Base-by-base conservation (phyloP, 2,797 vertebrate genomes). In the Microhierax caerulescens region DNA sequence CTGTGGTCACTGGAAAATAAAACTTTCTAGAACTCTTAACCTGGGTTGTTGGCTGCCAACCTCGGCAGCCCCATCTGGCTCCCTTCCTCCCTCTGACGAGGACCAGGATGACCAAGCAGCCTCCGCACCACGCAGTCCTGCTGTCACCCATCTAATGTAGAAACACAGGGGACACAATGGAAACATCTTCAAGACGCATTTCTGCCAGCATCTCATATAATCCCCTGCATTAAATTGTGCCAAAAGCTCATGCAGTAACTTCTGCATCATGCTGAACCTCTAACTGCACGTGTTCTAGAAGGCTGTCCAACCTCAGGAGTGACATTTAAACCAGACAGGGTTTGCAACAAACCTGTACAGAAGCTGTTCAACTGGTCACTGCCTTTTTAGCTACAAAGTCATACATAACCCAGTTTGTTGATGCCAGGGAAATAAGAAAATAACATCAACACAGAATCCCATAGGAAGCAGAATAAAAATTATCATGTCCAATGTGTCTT, bases 161-260 rank as follows among this genome's bases (percentile, higher is more conserved):
- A 50, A 27, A 48, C 41, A 17, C 0, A 0, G 11, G 37, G 24
- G 3, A 27, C 57, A 28, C 32, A 0, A 47, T 43, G 27, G 68
- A 43, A 95, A n/a, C 13, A 28, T 9, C 60, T 63, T 74, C 80
- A 56, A 67, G 60, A 50, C 18, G 48, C 34, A 37, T 19, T 73
- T 59, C 59, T 25, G 73, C 23, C 79, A 88, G 17, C 54, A 41
- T 9, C 19, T 65, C 59, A 14, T 21, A 45, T 32, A 53, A 65
- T n/a, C 50, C 51, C 24, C 64, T 45, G 28, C 30, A 23, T 41
- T 27, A 37, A 50, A 6, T 8, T 23, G n/a, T 32, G 34, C 25
- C 9, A 3, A 67, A 81, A 70, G 34, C 54, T 70, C 56, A 27
- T 1, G 6, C 3, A 2, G 34, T 27, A 22, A 16, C 43, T 41